Evolutionary conservation across 2,888 invertebrate genomes (phyloP).

Genomic region (Pristionchus arcanus): DNA sequence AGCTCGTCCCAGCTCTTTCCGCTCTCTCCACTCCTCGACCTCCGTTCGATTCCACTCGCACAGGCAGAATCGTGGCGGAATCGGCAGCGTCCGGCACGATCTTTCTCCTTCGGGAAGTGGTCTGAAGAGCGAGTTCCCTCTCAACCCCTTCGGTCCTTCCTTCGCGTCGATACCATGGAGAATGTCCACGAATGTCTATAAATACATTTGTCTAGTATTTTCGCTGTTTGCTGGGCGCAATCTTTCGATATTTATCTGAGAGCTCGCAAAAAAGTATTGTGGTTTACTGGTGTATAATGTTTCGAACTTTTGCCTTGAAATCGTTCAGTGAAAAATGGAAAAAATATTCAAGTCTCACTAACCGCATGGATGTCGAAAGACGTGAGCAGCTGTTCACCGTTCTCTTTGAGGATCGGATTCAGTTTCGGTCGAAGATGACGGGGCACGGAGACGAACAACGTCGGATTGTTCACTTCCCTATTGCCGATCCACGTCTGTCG

Average conservation of each 20-base stretch:
- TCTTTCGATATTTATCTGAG: no score
- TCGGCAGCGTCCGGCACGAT: slow-evolving; percentile 37
- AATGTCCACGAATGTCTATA: slow-evolving; percentile 22
- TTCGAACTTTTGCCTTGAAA: no score
- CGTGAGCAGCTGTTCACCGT: slow-evolving; percentile 19
- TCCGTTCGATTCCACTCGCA: slow-evolving; percentile 51
- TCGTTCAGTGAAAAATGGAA: no score
- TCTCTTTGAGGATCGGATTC: not conserved
- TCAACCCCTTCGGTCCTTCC: not conserved
- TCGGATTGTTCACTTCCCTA: slow-evolving; percentile 44
- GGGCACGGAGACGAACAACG: slow-evolving; percentile 16
- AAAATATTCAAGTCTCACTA: no score
- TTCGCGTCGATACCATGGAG: not conserved
- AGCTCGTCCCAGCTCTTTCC: not conserved
- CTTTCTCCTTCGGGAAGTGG: not conserved
- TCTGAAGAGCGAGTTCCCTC: slow-evolving; percentile 9
- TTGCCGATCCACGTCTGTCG: slow-evolving; percentile 41
- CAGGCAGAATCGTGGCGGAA: slow-evolving; percentile 4
- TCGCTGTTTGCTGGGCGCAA: no score
- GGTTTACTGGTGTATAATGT: no score
- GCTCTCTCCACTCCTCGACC: not conserved
- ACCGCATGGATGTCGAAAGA: slow-evolving; percentile 41
- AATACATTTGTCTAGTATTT: no score
- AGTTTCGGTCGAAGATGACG: not conserved
- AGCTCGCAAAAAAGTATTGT: no score